These are phyloP conservation scores for Helogale parvula DNA, from an alignment of 2,113 vertebrate species.

Conservation along the genomic window DNA sequence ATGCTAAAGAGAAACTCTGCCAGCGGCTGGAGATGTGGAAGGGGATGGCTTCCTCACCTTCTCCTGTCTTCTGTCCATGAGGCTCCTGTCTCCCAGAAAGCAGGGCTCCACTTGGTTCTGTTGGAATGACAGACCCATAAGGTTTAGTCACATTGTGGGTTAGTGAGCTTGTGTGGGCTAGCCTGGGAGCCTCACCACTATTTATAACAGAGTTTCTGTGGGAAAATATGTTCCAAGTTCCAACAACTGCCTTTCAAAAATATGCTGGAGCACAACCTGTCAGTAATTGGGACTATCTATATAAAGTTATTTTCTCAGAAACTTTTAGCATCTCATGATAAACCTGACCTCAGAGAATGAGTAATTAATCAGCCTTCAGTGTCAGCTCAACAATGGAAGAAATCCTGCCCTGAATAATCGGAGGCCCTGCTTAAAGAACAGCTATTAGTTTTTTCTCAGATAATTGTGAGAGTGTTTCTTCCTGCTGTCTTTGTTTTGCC, in stretches of 20 bases:
- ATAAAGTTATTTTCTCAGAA: constrained; percentile 43
- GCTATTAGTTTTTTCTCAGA: constrained; percentile 10
- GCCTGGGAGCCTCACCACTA: constrained; percentile 40
- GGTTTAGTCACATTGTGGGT: constrained; percentile 23
- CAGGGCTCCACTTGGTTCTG: neutral
- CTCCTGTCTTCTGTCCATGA: neutral
- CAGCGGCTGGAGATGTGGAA: neutral
- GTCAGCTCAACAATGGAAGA: neutral
- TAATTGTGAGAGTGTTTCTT: neutral
- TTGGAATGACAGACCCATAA: neutral
- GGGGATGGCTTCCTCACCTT: neutral
- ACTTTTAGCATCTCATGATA: constrained; percentile 33
- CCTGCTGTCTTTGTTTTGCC: constrained; percentile 51
- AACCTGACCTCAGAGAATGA: constrained; percentile 49
- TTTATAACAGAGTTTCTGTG: constrained; percentile 71
- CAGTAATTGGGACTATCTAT: neutral
- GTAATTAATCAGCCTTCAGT: constrained; percentile 15
- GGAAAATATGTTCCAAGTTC: constrained; percentile 36
- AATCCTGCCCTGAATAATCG: neutral
- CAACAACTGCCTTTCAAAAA: constrained; percentile 62
- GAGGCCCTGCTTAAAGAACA: neutral
- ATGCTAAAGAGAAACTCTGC: neutral
- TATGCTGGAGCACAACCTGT: constrained; percentile 26
- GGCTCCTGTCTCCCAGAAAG: neutral
- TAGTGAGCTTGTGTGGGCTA: constrained; percentile 54